Conservation (phyloP, 1,140 invertebrate species). For the Drosophila nigromelanica region DNA sequence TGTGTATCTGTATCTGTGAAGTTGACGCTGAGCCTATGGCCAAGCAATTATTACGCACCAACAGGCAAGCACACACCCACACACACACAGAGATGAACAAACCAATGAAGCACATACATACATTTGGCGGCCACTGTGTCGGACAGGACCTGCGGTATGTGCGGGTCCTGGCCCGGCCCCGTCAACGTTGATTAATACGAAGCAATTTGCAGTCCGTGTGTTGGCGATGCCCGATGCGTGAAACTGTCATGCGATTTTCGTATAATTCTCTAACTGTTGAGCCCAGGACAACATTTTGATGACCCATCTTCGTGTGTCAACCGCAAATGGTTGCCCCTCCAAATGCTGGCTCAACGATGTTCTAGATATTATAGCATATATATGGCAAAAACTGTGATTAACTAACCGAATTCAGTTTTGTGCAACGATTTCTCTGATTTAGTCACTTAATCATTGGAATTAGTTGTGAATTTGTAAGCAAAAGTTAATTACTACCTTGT, state of each 20-base stretch:
- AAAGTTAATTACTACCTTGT: not conserved
- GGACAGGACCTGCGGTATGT: conserved; percentile 62
- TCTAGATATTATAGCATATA: not conserved
- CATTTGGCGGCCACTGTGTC: conserved; percentile 45
- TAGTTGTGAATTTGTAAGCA: not conserved
- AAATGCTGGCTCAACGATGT: conserved; percentile 9
- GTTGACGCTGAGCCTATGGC: conserved; percentile 59
- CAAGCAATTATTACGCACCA: conserved; percentile 75
- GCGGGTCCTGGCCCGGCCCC: conserved; percentile 25
- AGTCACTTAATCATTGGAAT: not conserved
- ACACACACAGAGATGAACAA: conserved; percentile 26
- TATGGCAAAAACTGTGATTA: not conserved
- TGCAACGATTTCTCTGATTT: not conserved
- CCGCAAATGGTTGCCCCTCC: not conserved
- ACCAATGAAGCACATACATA: conserved; percentile 61
- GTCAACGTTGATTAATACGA: conserved; percentile 68
- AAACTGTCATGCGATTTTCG: conserved; percentile 63
- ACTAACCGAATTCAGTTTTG: not conserved
- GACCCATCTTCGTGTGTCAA: conserved; percentile 26
- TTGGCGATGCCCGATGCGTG: conserved; percentile 39
- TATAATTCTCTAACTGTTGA: conserved; percentile 40
- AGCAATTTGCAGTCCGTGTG: conserved; percentile 54
- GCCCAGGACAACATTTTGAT: conserved; percentile 33
- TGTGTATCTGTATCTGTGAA: conserved; percentile 12
- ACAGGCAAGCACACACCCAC: conserved; percentile 33